Base-by-base conservation (phyloP, 2,113 vertebrate species). In the Myodes glareolus region DNA sequence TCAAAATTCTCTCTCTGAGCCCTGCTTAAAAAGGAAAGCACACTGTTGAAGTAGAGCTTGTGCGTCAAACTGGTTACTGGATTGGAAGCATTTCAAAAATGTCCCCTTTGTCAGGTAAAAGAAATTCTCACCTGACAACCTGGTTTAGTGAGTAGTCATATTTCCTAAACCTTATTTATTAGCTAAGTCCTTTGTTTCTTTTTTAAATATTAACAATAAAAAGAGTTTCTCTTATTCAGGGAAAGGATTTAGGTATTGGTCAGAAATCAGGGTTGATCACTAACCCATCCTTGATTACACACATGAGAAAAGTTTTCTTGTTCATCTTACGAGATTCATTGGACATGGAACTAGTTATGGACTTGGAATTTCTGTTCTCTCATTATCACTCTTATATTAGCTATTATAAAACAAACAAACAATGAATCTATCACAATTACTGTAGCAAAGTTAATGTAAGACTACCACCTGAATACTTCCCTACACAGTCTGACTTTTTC, bases 151-250 rank as follows among this genome's bases (percentile, higher is more conserved):
- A 77, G 45, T 17, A 77, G 42, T 82, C 93, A 96, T 67, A 96
- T 93, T 95, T 94, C 42, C 87, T 78, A 89, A 93, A 95, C 1
- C 33, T 73, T 84, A 81, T 75, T 97, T 97, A 67, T 89, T 93
- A 91, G 77, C 16, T 36, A 47, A 93, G 25, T 81, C 11, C 4
- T 86, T 94, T 87, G 19, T 89, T 91, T 95, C 17, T 29, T 61
- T 96, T 16, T n/a, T 77, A 73, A 96, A 90, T 7, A 67, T 55
- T 89, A 91, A 25, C 52, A 77, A 92, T n/a, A 42, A 27, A 86
- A 86, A 89, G 12, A 0, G 52, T 61, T 77, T 52, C 70, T 39
- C 65, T 93, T 86, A 63, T 61, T 68, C 82, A 90, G n/a, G 27
- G 23, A 76, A 12, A 33, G 36, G 10, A 5, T 65, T 84, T 93